Evolutionary conservation across 2,113 vertebrate genomes (phyloP).

Genomic region (Ibidorhyncha struthersii): DNA sequence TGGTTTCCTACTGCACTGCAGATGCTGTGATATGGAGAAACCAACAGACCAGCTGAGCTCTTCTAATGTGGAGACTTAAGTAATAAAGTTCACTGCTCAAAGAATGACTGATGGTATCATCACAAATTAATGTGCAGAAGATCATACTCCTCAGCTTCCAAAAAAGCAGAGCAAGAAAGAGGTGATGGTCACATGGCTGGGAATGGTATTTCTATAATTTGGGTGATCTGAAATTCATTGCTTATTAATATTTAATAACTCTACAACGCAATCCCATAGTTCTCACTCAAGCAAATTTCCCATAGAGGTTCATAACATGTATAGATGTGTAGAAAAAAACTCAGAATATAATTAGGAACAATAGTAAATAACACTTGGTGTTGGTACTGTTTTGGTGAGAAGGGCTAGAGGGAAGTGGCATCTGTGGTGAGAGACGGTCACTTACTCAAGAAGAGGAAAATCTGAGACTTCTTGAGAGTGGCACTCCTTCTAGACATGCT

Average conservation of each 20-base stretch:
- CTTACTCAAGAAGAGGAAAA: background rate
- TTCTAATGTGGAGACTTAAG: background rate
- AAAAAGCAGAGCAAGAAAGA: background rate
- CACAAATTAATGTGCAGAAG: slow-evolving; percentile 15
- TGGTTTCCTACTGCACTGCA: background rate
- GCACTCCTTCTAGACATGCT: background rate
- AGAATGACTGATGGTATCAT: background rate
- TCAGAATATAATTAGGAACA: background rate
- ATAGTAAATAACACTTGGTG: background rate
- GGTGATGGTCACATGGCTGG: background rate
- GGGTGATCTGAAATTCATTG: slow-evolving; percentile 31
- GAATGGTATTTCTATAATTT: slow-evolving; percentile 21
- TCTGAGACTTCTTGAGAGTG: background rate
- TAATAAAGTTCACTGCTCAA: background rate
- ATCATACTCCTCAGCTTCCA: background rate
- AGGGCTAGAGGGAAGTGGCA: background rate
- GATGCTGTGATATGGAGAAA: slow-evolving; percentile 14
- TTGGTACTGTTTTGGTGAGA: background rate
- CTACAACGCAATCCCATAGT: background rate
- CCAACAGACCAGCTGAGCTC: background rate
- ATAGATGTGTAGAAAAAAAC: background rate
- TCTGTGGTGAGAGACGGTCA: background rate
- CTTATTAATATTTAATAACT: slow-evolving; percentile 20
- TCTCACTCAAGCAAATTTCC: background rate
- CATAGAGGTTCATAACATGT: background rate